These are phyloP conservation scores for Stegodyphus mimosarum DNA, from an alignment of 1,140 invertebrate species.

Conservation along the genomic window DNA sequence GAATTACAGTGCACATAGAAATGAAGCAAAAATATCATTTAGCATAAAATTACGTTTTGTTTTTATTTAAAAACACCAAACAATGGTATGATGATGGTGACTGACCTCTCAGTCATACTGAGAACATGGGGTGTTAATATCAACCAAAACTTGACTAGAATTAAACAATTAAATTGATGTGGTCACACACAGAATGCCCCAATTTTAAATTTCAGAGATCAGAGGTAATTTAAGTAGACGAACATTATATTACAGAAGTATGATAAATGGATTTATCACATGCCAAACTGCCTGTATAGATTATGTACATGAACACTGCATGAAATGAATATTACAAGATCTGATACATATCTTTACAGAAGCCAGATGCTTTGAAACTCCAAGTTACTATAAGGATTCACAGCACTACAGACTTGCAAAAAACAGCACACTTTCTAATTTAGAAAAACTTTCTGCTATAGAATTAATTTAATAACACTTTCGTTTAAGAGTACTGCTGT, in stretches of 20 bases:
- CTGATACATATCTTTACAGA: constrained; percentile 47
- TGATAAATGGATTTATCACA: constrained; percentile 61
- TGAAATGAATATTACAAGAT: constrained; percentile 59
- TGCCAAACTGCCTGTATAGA: constrained; percentile 51
- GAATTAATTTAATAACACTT: too few relatives aligned
- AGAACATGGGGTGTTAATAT: constrained; percentile 24
- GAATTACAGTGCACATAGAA: constrained; percentile 41
- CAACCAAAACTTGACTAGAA: constrained; percentile 37
- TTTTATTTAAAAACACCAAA: constrained; percentile 61
- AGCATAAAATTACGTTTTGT: constrained; percentile 59
- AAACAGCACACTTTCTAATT: too few relatives aligned
- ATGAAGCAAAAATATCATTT: constrained; percentile 61
- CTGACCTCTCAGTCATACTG: not conserved
- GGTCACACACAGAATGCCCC: constrained; percentile 46
- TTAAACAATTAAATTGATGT: constrained; percentile 16
- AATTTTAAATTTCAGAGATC: constrained; percentile 45
- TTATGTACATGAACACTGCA: constrained; percentile 58
- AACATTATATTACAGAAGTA: constrained; percentile 59
- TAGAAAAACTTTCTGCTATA: too few relatives aligned
- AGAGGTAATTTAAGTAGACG: constrained; percentile 48
- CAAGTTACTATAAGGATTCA: constrained; percentile 9
- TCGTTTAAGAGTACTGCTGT: not conserved
- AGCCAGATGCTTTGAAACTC: constrained; percentile 34
- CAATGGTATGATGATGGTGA: constrained; percentile 53
- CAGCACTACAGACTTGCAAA: not conserved